Base-by-base conservation (phyloP, 2,797 vertebrate genomes). In the Liasis olivaceus region DNA sequence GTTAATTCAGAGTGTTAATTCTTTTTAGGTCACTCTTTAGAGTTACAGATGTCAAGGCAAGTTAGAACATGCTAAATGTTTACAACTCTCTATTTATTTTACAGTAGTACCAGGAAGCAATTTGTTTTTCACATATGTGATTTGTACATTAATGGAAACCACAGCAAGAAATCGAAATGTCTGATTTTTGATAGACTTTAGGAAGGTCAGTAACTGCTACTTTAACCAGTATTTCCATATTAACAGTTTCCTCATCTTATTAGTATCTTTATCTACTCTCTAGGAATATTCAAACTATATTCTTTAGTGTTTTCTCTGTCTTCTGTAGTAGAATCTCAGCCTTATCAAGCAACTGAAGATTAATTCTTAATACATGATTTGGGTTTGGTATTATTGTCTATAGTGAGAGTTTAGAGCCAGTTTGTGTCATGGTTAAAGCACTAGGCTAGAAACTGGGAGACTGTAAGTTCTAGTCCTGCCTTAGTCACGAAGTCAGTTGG, bases 31-130 rank as follows among this genome's bases (percentile, higher is more conserved):
- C 24, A 64, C 14, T 12, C 72, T 17, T 5, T 42, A 64, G 42
- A 85, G 7, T 84, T 64, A 24, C 56, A 89, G 47, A 63, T 90
- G 63, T 47, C 28, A 90, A 87, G 66, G 22, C 58, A 77, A 56
- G 89, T 54, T 93, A 60, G 51, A 89, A 63, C 66, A 12, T 63
- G 59, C 62, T 88, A 42, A 58, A 8, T 28, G 56, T 90, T 90
- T 81, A 63, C n/a, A 81, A 24, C 3, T 77, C 14, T 64, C 22
- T 81, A n/a, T 87, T 87, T 87, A 62, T n/a, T 90, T 90, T 93
- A 58, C 59, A 88, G 9, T 62, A 56, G 56, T 90, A 62, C 20
- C 77, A n/a, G 47, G 62, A 54, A 90, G 64, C 56, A 62, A 22
- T 20, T 87, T 81, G 26, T 62, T 28, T 81, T 58, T 92, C 54